Conservation (phyloP, 2,113 vertebrate species). For the Vombatus ursinus region DNA sequence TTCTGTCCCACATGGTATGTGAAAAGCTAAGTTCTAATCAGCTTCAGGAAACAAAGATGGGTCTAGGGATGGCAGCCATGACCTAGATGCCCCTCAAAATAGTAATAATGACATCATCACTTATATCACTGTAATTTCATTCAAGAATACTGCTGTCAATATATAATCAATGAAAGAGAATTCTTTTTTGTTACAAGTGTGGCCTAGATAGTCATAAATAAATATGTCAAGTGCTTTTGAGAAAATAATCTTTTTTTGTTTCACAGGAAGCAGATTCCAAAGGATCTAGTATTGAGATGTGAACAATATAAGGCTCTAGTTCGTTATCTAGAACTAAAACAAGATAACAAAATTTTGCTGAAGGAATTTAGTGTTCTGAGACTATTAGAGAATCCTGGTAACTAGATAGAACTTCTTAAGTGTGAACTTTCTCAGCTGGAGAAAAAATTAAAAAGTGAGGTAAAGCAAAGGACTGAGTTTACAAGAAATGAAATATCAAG, state of each 20-base stretch:
- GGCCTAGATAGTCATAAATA: background rate
- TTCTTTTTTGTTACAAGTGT: background rate
- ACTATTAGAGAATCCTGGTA: background rate
- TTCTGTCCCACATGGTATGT: background rate
- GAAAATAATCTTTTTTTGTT: background rate
- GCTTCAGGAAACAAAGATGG: background rate
- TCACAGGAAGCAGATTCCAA: background rate
- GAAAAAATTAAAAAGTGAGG: background rate
- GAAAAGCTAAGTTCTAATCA: background rate
- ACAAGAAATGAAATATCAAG: background rate
- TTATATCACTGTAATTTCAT: background rate
- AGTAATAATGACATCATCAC: background rate
- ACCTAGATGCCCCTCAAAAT: background rate
- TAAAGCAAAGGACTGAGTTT: background rate
- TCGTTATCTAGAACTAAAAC: background rate
- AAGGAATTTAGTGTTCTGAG: background rate
- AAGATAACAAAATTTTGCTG: background rate
- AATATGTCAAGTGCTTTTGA: background rate
- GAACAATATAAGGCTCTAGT: background rate
- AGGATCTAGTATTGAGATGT: background rate
- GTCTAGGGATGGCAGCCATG: background rate
- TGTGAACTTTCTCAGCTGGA: background rate
- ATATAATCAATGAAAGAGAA: background rate
- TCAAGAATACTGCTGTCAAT: background rate
- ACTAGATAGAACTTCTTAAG: background rate